A percentile compares a stretch with the other conserved stretches of the same genome.
phyloP scores from a whole-genome alignment of 2,888 invertebrate genomes.

The Apamea crenata region DNA sequence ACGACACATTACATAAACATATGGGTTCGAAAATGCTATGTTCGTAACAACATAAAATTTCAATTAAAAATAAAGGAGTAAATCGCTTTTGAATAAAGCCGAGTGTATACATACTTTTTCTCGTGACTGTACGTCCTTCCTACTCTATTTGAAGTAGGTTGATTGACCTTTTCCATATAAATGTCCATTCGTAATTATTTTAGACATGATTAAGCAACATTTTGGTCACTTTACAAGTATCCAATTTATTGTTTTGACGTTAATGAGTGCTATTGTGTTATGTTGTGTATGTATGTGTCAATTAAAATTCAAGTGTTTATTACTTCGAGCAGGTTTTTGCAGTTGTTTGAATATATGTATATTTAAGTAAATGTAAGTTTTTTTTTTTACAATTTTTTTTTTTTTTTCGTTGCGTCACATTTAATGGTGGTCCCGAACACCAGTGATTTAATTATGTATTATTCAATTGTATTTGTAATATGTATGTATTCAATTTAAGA shows the following conservation, averaged over 20 bases:
- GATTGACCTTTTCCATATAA: conserved; percentile 21
- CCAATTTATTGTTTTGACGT: conserved; percentile 4
- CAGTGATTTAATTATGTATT: too few relatives aligned
- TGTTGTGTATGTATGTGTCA: background rate
- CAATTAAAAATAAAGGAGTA: too few relatives aligned
- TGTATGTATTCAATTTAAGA: too few relatives aligned
- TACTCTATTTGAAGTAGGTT: background rate
- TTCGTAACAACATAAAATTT: too few relatives aligned
- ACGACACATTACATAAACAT: too few relatives aligned
- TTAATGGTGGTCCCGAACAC: background rate
- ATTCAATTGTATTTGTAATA: too few relatives aligned
- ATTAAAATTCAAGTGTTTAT: conserved; percentile 2
- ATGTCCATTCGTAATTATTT: conserved; percentile 26
- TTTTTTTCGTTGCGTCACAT: too few relatives aligned
- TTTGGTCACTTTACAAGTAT: background rate
- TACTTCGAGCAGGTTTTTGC: background rate
- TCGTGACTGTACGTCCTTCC: background rate
- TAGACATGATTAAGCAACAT: background rate
- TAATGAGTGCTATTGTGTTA: conserved; percentile 4
- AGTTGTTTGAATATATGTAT: background rate
- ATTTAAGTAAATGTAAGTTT: too few relatives aligned
- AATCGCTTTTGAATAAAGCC: too few relatives aligned
- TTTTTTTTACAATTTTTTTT: too few relatives aligned
- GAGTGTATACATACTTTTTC: too few relatives aligned
- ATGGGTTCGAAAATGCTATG: too few relatives aligned